These are phyloP conservation scores for Acinonyx jubatus DNA, from an alignment of 2,113 vertebrate species.

Conservation along the genomic window DNA sequence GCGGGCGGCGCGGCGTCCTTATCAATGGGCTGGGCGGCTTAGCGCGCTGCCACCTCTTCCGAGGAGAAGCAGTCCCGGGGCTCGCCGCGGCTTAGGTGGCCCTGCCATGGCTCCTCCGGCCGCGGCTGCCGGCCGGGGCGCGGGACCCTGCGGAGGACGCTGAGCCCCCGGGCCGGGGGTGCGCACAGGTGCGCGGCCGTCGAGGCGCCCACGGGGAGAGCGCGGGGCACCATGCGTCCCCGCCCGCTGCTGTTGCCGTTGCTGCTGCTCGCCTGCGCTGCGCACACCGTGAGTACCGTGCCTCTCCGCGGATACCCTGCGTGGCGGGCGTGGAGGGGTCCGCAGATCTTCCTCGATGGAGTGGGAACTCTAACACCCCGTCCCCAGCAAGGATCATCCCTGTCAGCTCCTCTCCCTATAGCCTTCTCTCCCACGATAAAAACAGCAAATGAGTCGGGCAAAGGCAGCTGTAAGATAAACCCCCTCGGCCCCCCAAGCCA, in stretches of 20 bases:
- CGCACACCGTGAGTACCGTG: slow-evolving; percentile 47
- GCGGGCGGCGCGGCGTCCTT: not conserved
- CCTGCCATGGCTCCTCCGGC: not conserved
- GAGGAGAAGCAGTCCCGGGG: not conserved
- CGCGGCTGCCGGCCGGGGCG: rapidly evolving
- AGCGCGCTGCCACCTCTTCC: not conserved
- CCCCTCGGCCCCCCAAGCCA: no score
- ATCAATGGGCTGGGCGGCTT: not conserved
- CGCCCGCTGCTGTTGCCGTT: not conserved
- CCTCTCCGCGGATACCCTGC: rapidly evolving
- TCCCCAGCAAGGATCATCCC: rapidly evolving
- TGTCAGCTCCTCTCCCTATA: not conserved
- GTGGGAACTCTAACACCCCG: not conserved
- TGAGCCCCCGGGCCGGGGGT: not conserved
- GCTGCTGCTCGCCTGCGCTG: not conserved
- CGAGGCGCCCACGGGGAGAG: not conserved
- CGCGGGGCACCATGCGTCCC: slow-evolving; percentile 29
- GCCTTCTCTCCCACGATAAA: not conserved
- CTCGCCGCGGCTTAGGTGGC: no score
- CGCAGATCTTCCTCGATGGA: no score
- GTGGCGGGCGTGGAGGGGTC: not conserved
- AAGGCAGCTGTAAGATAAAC: no score
- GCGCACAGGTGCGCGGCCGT: not conserved
- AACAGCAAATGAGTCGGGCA: rapidly evolving
- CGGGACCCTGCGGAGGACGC: not conserved